These are phyloP conservation scores for Coturnix japonica DNA, from an alignment of 2,113 vertebrate genomes.

Conservation along the genomic window DNA sequence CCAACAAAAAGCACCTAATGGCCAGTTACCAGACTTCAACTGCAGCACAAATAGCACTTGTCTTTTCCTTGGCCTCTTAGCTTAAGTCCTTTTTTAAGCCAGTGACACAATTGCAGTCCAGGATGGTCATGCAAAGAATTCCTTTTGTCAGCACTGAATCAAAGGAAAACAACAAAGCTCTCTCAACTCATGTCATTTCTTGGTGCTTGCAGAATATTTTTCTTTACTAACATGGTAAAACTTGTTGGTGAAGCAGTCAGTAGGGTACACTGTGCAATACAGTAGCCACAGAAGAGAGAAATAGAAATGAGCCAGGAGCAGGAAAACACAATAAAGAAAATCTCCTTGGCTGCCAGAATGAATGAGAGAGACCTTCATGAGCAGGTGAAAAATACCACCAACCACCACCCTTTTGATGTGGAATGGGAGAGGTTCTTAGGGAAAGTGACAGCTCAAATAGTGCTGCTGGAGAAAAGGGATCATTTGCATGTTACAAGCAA, in stretches of 20 bases:
- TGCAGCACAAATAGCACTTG: neutral
- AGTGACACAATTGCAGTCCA: neutral
- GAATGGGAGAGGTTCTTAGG: constrained; percentile 19
- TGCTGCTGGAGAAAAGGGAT: neutral
- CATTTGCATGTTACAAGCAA: neutral
- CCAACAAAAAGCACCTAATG: neutral
- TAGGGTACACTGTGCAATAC: neutral
- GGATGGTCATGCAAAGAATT: neutral
- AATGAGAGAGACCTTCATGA: constrained; percentile 19
- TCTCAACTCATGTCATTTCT: neutral
- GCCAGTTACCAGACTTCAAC: neutral
- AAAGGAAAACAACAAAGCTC: neutral
- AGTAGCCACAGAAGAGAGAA: neutral
- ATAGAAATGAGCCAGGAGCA: neutral
- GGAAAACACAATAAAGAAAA: constrained; percentile 22
- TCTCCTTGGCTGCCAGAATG: neutral
- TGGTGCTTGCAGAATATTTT: neutral
- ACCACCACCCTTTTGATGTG: constrained; percentile 31
- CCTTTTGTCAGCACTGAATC: neutral
- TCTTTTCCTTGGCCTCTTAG: neutral
- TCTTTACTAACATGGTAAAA: neutral
- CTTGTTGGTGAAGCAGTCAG: neutral
- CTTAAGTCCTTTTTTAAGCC: neutral
- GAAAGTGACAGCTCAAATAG: constrained; percentile 5
- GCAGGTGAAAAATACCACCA: constrained; percentile 3